Conservation (phyloP, 2,113 vertebrate species). For the Fulmarus glacialis region DNA sequence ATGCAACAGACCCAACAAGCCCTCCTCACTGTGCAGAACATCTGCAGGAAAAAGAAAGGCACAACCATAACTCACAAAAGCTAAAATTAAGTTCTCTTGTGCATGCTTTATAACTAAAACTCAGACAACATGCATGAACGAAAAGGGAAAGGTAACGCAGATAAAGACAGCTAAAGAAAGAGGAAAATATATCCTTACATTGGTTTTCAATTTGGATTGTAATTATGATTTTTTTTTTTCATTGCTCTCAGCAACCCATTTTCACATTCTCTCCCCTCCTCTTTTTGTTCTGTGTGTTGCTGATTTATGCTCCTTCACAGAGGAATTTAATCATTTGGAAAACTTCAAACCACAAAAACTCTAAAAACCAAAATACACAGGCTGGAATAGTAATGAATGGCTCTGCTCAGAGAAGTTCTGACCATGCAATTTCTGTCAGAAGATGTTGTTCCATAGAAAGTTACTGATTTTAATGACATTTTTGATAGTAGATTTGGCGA, state of each 20-base stretch:
- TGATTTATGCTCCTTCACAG: background rate
- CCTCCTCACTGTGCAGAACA: constrained; percentile 33
- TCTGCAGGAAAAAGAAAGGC: constrained; percentile 38
- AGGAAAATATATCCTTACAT: background rate
- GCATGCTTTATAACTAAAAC: background rate
- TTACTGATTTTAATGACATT: background rate
- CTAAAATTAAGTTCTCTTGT: constrained; percentile 18
- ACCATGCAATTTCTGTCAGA: background rate
- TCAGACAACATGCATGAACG: background rate
- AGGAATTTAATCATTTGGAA: background rate
- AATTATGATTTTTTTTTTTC: background rate
- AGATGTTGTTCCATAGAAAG: background rate
- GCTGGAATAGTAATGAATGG: background rate
- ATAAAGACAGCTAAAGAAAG: background rate
- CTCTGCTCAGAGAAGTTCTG: background rate
- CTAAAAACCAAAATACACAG: background rate
- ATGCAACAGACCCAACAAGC: background rate
- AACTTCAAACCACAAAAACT: background rate
- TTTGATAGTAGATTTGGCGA: background rate
- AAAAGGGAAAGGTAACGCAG: background rate
- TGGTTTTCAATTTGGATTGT: background rate
- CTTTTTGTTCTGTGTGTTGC: background rate
- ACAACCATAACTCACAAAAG: background rate
- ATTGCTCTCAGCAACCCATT: background rate
- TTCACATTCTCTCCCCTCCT: background rate